Evolutionary conservation across 2,888 invertebrate genomes (phyloP).

Genomic region (Meiosimyza decipiens): DNA sequence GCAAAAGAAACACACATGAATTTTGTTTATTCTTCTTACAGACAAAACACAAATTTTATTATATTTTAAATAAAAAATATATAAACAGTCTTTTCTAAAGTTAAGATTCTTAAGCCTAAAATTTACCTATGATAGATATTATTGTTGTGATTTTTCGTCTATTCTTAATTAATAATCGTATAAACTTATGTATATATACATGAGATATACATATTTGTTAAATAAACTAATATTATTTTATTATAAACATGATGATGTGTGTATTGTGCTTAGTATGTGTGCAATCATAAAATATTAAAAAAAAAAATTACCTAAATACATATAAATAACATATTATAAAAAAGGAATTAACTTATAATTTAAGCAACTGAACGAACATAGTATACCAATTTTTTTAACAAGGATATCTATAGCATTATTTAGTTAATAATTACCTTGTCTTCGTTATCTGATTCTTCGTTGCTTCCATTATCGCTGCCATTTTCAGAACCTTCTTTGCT

Average conservation of each 20-base stretch:
- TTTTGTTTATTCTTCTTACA: constrained; percentile 58
- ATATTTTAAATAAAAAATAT: constrained; percentile 37
- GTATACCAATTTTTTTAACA: constrained; percentile 30
- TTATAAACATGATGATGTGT: constrained; percentile 13
- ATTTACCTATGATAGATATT: constrained; percentile 38
- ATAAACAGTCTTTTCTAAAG: constrained; percentile 41
- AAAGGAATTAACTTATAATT: constrained; percentile 31
- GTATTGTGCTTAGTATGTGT: constrained; percentile 17
- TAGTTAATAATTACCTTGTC: constrained; percentile 78
- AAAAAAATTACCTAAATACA: constrained; percentile 32
- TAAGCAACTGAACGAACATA: constrained; percentile 27
- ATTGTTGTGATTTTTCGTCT: constrained; percentile 30
- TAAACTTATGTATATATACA: constrained; percentile 23
- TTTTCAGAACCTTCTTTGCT: constrained; percentile 78
- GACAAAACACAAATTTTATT: constrained; percentile 54
- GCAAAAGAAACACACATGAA: constrained; percentile 57
- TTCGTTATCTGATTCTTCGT: constrained; percentile 88
- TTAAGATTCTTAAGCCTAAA: constrained; percentile 38
- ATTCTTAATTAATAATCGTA: constrained; percentile 22
- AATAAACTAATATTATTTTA: constrained; percentile 16
- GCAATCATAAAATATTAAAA: constrained; percentile 36
- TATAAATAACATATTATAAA: constrained; percentile 24
- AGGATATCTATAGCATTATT: constrained; percentile 33
- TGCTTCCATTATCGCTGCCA: constrained; percentile 84
- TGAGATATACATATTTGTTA: constrained; percentile 23